Evolutionary conservation across 1,140 invertebrate genomes (phyloP).

Genomic region (Drosophila micromelanica): DNA sequence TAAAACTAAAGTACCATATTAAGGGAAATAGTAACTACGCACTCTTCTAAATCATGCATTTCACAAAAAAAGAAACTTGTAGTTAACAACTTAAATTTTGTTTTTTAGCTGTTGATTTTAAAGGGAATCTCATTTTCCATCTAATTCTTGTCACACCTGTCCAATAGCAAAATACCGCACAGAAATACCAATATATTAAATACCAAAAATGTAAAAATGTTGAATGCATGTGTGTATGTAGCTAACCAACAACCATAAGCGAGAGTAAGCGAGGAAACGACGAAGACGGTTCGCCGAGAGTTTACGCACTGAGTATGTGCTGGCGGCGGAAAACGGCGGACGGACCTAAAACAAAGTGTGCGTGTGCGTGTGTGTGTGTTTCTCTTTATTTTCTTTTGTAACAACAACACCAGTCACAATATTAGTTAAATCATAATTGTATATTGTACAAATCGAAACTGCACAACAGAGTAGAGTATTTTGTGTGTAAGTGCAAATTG

Average conservation of each 20-base stretch:
- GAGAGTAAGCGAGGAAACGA: constrained; percentile 43
- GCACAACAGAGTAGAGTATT: constrained; percentile 19
- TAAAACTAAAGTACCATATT: background rate
- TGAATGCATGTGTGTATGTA: constrained; percentile 12
- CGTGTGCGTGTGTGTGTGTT: constrained; percentile 30
- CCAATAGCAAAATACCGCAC: background rate
- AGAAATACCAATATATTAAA: constrained; percentile 10
- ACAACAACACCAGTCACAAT: constrained; percentile 12
- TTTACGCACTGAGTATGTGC: constrained; percentile 52
- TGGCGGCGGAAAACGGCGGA: constrained; percentile 47
- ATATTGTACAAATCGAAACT: constrained; percentile 31
- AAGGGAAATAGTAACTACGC: background rate
- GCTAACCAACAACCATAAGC: constrained; percentile 25
- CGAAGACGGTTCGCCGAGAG: constrained; percentile 49
- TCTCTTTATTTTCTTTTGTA: constrained; percentile 31
- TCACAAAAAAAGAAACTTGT: background rate
- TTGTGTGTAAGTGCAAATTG: constrained; percentile 45
- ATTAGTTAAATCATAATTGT: constrained; percentile 43
- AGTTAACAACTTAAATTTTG: background rate
- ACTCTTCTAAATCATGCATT: background rate
- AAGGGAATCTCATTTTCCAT: background rate
- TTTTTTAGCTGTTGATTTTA: background rate
- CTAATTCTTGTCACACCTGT: too few species aligned
- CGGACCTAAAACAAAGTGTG: constrained; percentile 44
- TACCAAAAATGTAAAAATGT: constrained; percentile 5